Evolutionary conservation across 2,113 vertebrate species (phyloP), one percentile per base, ranked within the genome.

Genomic region (Salvelinus namaycush): DNA sequence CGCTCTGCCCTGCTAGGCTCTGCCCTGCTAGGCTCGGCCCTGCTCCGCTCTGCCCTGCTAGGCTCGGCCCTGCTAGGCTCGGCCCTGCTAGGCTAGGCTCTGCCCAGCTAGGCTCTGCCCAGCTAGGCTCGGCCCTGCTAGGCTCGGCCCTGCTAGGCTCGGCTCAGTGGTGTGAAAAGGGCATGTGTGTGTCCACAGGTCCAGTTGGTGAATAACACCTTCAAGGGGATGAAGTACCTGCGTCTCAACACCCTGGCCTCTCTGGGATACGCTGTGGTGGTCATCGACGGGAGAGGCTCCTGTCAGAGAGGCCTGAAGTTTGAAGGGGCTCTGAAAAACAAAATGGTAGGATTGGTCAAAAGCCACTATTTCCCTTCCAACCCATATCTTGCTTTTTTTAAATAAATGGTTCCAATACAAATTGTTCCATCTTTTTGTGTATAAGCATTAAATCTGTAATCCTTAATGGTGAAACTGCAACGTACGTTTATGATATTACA

Each of bases 201-300:
- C 72, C 97, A 99, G 91, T 89, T 99, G 73, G 97, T 99, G 27
- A 99, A 98, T 83, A 99, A 99, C 89, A 98, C 97, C 31, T 99
- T 98, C 84, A 99, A 99, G 84, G 97, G 97, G 27, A 96, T 97
- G 90, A 99, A 99, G 89, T 99, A 99, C 84, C 87, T 99, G 48
- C 89, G 97, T 68, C 93, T 99, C 62, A 99, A 98, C 93, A 99
- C 97, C 0, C 71, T 99, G 76, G 97, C 97, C 0, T 97, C 97
- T 68, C 91, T 99, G 68, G 97, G 97, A 84, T 99, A 99, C 0
- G 97, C 96, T 0, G 97, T 99, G 85, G 96, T 99, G 0, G 97
- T 99, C 70, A 97, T 99, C 0, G 97, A 99, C 2, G 97, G 97
- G 64, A 90, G 97, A 87, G 97, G 97, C 0, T 99, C 97, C 0